Evolutionary conservation across 2,888 invertebrate genomes (phyloP).

Genomic region (Yponomeuta sedellus): DNA sequence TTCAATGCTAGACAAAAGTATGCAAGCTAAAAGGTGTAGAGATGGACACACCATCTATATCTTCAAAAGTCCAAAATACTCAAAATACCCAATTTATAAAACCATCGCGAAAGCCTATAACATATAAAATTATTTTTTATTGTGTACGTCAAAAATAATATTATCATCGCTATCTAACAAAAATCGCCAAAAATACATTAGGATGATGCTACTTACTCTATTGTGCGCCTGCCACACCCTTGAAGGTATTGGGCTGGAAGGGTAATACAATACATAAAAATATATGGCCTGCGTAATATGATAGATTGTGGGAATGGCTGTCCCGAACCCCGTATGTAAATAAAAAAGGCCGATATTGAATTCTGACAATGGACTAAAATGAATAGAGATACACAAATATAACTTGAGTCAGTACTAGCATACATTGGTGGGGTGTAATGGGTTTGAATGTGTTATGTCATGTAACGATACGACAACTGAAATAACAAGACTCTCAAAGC

Average conservation of each 20-base stretch:
- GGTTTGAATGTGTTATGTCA: too few relatives aligned
- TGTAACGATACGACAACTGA: neutral
- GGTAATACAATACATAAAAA: constrained; percentile 3
- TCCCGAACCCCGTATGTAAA: neutral
- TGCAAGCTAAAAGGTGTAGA: too few relatives aligned
- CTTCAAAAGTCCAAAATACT: too few relatives aligned
- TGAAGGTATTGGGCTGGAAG: neutral
- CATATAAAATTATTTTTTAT: too few relatives aligned
- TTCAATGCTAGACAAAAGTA: too few relatives aligned
- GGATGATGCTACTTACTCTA: neutral
- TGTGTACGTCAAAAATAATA: too few relatives aligned
- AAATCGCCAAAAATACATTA: neutral
- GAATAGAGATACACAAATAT: neutral
- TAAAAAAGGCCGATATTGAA: neutral
- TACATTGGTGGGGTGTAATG: too few relatives aligned
- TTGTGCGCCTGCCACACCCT: neutral
- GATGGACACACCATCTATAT: too few relatives aligned
- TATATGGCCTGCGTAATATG: constrained; percentile 1
- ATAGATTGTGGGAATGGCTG: neutral
- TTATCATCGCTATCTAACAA: neutral
- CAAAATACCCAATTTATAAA: too few relatives aligned
- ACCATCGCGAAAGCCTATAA: too few relatives aligned
- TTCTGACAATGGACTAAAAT: neutral
- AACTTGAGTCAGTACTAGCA: too few relatives aligned
- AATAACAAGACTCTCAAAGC: neutral